These are phyloP conservation scores for Seira sanloemensis DNA, from an alignment of 2,888 invertebrate genomes.

Conservation along the genomic window DNA sequence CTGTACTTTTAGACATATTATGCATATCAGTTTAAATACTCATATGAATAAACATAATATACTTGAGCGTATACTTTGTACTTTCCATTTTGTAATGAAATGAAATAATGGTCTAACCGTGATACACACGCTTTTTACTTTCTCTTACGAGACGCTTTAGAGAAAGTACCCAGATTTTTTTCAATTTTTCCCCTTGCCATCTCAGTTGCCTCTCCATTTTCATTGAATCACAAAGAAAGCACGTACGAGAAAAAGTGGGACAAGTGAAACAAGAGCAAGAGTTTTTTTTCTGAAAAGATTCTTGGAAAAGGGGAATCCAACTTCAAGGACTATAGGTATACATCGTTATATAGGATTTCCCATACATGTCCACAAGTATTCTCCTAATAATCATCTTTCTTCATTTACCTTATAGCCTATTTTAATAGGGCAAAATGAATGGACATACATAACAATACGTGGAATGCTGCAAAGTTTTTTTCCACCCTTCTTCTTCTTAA, in stretches of 20 bases:
- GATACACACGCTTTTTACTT: background rate
- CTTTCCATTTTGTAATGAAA: background rate
- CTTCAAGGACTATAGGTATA: background rate
- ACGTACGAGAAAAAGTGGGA: background rate
- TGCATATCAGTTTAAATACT: background rate
- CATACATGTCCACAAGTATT: background rate
- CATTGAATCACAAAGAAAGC: background rate
- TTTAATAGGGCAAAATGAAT: background rate
- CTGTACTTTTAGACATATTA: constrained; percentile 16
- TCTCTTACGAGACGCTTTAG: background rate
- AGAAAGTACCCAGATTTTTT: background rate
- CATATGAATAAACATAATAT: background rate
- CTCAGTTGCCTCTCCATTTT: background rate
- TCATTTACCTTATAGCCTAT: background rate
- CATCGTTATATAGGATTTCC: background rate
- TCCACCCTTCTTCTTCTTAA: background rate
- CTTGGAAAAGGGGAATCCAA: background rate
- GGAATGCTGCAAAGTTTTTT: no score
- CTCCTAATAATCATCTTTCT: background rate
- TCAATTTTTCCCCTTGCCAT: background rate
- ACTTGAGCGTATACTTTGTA: background rate
- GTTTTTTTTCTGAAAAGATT: background rate
- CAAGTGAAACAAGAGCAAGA: background rate
- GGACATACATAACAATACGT: no score
- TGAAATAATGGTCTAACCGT: background rate